A percentile compares a stretch with the other conserved stretches of the same genome.
phyloP scores from a whole-genome alignment of 2,888 invertebrate genomes.

The Xanthostigma xanthostigma region DNA sequence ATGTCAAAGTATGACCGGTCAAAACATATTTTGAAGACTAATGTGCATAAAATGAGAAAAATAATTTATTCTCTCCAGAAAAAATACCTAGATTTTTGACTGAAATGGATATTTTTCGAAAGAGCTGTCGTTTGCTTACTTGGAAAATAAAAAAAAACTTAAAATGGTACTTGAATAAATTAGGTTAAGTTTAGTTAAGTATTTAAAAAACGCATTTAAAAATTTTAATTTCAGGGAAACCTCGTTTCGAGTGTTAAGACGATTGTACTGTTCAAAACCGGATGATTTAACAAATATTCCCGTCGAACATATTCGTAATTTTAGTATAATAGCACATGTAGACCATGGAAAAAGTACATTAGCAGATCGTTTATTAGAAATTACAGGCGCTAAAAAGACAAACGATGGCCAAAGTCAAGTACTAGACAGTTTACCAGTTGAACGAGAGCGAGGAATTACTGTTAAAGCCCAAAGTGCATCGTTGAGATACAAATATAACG shows the following conservation, averaged over 20 bases:
- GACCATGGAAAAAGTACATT: slow-evolving; percentile 98
- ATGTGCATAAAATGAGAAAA: too few relatives aligned
- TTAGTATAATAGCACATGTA: slow-evolving; percentile 97
- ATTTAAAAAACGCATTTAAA: too few relatives aligned
- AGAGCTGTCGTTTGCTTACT: too few relatives aligned
- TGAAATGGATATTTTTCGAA: too few relatives aligned
- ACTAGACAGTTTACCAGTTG: slow-evolving; percentile 70
- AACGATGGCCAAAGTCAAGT: slow-evolving; percentile 54
- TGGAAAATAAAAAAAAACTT: too few relatives aligned
- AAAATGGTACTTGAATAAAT: too few relatives aligned
- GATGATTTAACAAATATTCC: slow-evolving; percentile 24
- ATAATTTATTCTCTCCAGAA: too few relatives aligned
- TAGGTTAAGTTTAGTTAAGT: too few relatives aligned
- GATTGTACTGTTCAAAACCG: slow-evolving; percentile 7
- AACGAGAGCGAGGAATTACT: slow-evolving; percentile 92
- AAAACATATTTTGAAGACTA: too few relatives aligned
- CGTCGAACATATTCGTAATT: slow-evolving; percentile 61
- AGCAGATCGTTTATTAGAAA: slow-evolving; percentile 87
- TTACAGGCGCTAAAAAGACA: slow-evolving; percentile 65
- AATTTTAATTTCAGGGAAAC: too few relatives aligned
- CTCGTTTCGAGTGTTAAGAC: background rate
- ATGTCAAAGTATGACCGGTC: too few relatives aligned
- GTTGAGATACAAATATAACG: slow-evolving; percentile 56
- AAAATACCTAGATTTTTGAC: too few relatives aligned
- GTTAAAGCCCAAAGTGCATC: slow-evolving; percentile 96